Evolutionary conservation across 2,888 invertebrate species (phyloP).

Genomic region (Leptothorax acervorum): DNA sequence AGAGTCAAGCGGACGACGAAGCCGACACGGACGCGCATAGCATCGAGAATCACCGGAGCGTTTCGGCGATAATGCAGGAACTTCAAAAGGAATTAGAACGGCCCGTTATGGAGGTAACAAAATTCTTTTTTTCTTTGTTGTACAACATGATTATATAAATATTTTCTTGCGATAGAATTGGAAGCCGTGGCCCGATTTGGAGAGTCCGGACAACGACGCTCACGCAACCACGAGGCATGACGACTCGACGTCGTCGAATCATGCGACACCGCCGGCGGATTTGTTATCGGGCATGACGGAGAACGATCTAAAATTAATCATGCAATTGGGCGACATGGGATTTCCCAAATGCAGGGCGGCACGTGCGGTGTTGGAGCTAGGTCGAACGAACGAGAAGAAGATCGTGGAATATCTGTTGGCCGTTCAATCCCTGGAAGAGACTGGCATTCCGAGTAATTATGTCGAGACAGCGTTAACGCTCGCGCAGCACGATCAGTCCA

Average conservation of each 20-base stretch:
- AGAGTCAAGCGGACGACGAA: slow-evolving; percentile 68
- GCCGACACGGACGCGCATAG: slow-evolving; percentile 63
- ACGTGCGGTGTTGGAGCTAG: slow-evolving; percentile 90
- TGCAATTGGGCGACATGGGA: slow-evolving; percentile 94
- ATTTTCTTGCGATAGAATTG: slow-evolving; percentile 78
- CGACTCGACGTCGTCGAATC: slow-evolving; percentile 56
- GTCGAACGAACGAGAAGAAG: slow-evolving; percentile 95
- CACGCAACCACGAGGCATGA: slow-evolving; percentile 55
- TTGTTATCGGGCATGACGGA: slow-evolving; percentile 77
- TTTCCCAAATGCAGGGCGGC: slow-evolving; percentile 93
- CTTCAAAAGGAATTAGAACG: slow-evolving; percentile 89
- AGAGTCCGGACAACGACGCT: slow-evolving; percentile 76
- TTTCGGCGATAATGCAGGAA: slow-evolving; percentile 92
- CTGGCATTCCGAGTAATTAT: slow-evolving; percentile 84
- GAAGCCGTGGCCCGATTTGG: slow-evolving; percentile 83
- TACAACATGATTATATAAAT: neutral
- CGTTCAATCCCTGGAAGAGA: slow-evolving; percentile 86
- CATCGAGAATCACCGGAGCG: slow-evolving; percentile 86
- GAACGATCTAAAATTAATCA: slow-evolving; percentile 88
- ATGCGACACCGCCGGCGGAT: slow-evolving; percentile 67
- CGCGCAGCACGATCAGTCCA: slow-evolving; percentile 85
- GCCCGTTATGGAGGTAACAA: slow-evolving; percentile 79
- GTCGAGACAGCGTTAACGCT: slow-evolving; percentile 86
- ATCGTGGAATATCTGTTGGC: slow-evolving; percentile 94
- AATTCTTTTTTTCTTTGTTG: neutral